These are phyloP conservation scores for Sebastes melanostomus DNA, from an alignment of 2,797 vertebrate genomes.

Conservation along the genomic window DNA sequence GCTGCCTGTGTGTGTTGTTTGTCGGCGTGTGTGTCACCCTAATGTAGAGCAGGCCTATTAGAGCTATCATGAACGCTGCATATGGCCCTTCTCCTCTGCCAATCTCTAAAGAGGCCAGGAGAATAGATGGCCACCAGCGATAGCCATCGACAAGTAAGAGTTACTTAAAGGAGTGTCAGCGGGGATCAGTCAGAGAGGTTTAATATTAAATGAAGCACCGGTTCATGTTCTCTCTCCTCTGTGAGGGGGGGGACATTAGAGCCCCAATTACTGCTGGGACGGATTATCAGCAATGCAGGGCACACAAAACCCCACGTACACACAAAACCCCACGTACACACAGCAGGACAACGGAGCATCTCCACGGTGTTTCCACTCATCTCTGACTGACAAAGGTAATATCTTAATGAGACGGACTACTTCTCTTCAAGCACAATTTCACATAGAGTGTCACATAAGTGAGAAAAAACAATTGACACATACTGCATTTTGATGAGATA, in stretches of 20 bases:
- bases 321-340: not conserved
- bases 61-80: conserved; percentile 43
- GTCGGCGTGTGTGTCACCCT: conserved; percentile 10
- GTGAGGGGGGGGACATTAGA: conserved; percentile 54
- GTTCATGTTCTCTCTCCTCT: conserved; percentile 67
- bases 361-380: conserved; percentile 29
- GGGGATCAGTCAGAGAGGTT: conserved; percentile 68
- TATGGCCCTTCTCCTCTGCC: conserved; percentile 14
- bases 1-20: conserved; percentile 13
- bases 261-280: conserved; percentile 64
- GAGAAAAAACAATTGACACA: too few relatives aligned
- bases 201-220: conserved; percentile 74
- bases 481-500: too few relatives aligned
- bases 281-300: conserved; percentile 14
- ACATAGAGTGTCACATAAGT: not conserved
- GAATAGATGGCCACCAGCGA: conserved; percentile 48
- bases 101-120: conserved; percentile 34
- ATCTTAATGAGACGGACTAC: conserved; percentile 1
- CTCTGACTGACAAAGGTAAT: not conserved
- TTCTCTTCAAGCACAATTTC: not conserved
- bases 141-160: conserved; percentile 64
- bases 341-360: not conserved
- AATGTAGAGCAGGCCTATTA: conserved; percentile 44
- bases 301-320: conserved; percentile 5
- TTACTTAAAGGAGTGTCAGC: conserved; percentile 75